phyloP scores from a whole-genome alignment of 2,888 invertebrate genomes.

The Microplitis manilae region DNA sequence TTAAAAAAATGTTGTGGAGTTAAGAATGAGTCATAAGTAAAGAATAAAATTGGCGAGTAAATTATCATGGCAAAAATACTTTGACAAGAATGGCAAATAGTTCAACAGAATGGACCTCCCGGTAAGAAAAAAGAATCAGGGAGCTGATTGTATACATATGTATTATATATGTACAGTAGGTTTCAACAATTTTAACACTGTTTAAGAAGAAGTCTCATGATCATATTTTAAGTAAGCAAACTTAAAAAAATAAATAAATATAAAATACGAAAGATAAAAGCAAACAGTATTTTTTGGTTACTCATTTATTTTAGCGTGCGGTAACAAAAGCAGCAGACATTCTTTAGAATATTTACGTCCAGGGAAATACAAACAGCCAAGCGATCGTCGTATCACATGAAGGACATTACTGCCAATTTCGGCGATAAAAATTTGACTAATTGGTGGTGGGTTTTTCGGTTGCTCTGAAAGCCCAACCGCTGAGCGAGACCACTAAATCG shows the following conservation, averaged over 20 bases:
- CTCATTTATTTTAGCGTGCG: slow-evolving; percentile 35
- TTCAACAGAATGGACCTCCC: slow-evolving; percentile 37
- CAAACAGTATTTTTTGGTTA: slow-evolving; percentile 5
- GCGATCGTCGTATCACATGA: slow-evolving; percentile 14
- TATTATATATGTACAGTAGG: slow-evolving; percentile 20
- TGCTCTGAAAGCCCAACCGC: slow-evolving; percentile 50
- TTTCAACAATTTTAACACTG: slow-evolving; percentile 46
- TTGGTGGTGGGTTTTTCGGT: slow-evolving; percentile 55
- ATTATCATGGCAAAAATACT: slow-evolving; percentile 25
- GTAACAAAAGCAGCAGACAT: slow-evolving; percentile 47
- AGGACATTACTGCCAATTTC: slow-evolving; percentile 45
- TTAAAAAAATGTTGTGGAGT: not conserved
- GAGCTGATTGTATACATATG: not conserved
- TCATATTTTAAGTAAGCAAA: slow-evolving; percentile 40
- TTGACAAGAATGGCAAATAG: slow-evolving; percentile 17
- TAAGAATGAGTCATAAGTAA: slow-evolving; percentile 26
- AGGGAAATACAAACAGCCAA: slow-evolving; percentile 49
- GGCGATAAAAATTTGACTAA: slow-evolving; percentile 56
- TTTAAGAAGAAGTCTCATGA: slow-evolving; percentile 48
- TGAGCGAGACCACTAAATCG: slow-evolving; percentile 56
- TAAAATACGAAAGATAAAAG: slow-evolving; percentile 40
- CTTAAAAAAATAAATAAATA: not conserved
- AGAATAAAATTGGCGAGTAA: slow-evolving; percentile 23
- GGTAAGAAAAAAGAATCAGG: slow-evolving; percentile 8
- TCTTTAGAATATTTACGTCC: slow-evolving; percentile 52